Evolutionary conservation across 2,888 invertebrate species (phyloP), one percentile per base, ranked within the genome.

Genomic region (Heteromurus nitidus): DNA sequence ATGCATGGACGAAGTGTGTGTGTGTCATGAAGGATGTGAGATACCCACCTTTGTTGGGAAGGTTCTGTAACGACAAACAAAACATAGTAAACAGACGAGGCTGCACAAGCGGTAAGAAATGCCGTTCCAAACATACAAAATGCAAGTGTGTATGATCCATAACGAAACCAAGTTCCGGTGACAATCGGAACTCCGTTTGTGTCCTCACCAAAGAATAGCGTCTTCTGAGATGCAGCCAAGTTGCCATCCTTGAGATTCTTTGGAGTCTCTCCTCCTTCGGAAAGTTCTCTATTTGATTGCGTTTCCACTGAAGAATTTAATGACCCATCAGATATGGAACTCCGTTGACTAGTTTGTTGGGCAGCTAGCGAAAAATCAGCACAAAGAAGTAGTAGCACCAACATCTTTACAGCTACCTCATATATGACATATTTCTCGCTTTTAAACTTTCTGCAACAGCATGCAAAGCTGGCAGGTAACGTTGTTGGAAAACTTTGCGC

Each of bases 61-160:
- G 86, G 86, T 58, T 86, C 85, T 75, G 86, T 86, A 67, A 87
- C 86, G 79, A 86, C 86, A 83, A 87, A 87, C 22, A 87, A 77
- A 70, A 85, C 83, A 84, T 87, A 87, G 72, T 87, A 87, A 60
- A 86, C 65, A 44, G 86, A 85, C 7, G 85, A 72, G 30, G 83
- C 69, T 13, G 79, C 83, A 73, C 82, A 82, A 13, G 85, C 73
- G 16, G 83, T 36, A 20, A 87, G 79, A 70, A 84, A 87, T 73
- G 80, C 76, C 2, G 85, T 84, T 16, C 85, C 85, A 77, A 83
- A 83, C 83, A 86, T 76, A 22, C 77, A 76, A 60, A 82, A 72
- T 62, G 83, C 86, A 58, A 87, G 62, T 42, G 85, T 82, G 53
- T 81, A 86, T 9, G 82, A 83, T 5, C 85, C 85, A 79, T 87